phyloP scores from a whole-genome alignment of 2,113 vertebrate species.

The Panurus biarmicus region DNA sequence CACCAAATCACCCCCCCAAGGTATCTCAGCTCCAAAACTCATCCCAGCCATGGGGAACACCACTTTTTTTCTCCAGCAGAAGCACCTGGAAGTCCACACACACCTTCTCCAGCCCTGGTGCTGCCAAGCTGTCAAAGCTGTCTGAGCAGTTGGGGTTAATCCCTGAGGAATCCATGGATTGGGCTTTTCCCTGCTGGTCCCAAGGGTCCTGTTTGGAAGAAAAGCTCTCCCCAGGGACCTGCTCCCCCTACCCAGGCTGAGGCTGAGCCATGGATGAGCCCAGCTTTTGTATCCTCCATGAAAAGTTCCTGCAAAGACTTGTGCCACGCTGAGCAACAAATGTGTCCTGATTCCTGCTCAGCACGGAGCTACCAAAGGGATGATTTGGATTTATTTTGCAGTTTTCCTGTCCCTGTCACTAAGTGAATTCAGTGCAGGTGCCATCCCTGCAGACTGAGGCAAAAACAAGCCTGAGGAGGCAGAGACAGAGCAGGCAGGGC shows the following conservation, averaged over 20 bases:
- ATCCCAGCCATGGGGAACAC: not conserved
- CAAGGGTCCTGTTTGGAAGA: not conserved
- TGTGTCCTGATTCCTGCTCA: not conserved
- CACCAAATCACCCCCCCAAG: too few species aligned
- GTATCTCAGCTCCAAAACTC: not conserved
- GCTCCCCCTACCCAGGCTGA: fast-evolving
- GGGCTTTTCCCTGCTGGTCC: not conserved
- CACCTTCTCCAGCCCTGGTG: not conserved
- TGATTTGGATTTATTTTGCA: not conserved
- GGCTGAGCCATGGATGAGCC: not conserved
- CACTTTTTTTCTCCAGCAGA: not conserved
- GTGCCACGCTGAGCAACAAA: not conserved
- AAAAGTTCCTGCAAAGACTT: not conserved
- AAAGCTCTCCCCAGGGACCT: not conserved
- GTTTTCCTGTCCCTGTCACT: not conserved
- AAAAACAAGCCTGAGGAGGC: not conserved
- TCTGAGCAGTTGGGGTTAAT: not conserved
- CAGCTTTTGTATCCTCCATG: not conserved
- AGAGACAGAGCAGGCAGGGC: not conserved
- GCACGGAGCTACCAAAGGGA: not conserved
- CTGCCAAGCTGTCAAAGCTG: not conserved
- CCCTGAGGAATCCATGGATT: not conserved
- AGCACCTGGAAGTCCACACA: not conserved
- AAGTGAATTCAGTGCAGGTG: not conserved
- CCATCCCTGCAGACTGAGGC: not conserved